These are phyloP conservation scores for Reinhardtius hippoglossoides DNA, from an alignment of 2,113 vertebrate species.

Conservation along the genomic window DNA sequence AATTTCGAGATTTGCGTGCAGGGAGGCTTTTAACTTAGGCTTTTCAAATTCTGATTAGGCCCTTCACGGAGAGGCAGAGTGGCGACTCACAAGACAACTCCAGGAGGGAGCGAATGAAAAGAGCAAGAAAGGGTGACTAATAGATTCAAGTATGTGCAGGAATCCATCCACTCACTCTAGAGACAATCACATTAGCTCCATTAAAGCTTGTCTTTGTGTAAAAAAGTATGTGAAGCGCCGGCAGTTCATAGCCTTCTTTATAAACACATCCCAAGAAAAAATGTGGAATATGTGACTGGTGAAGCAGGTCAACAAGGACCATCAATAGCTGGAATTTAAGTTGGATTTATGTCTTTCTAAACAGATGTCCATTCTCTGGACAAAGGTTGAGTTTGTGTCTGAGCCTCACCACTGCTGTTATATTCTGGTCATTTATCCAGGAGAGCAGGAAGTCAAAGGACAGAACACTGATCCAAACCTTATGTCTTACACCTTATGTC, in stretches of 20 bases:
- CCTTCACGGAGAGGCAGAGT: conserved; percentile 30
- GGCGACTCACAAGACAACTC: conserved; percentile 50
- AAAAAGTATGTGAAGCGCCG: conserved; percentile 28
- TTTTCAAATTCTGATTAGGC: conserved; percentile 57
- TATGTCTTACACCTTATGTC: neutral
- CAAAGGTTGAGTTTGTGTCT: conserved; percentile 52
- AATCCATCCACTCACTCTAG: conserved; percentile 60
- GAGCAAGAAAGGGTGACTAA: conserved; percentile 65
- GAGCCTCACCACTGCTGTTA: conserved; percentile 28
- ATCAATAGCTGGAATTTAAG: conserved; percentile 59
- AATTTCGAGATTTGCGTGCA: conserved; percentile 39
- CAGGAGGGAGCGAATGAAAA: conserved; percentile 31
- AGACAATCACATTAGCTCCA: conserved; percentile 71
- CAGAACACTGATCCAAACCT: neutral
- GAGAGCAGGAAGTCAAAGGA: conserved; percentile 37
- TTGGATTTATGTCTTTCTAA: conserved; percentile 71
- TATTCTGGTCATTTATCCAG: conserved; percentile 35
- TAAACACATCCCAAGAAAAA: conserved; percentile 72
- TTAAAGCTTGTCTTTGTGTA: conserved; percentile 64
- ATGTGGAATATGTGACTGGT: conserved; percentile 67
- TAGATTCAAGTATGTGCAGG: conserved; percentile 59
- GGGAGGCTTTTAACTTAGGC: conserved; percentile 17
- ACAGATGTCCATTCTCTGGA: conserved; percentile 59
- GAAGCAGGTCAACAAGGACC: conserved; percentile 47
- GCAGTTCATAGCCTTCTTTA: conserved; percentile 54